Evolutionary conservation across 1,140 invertebrate species (phyloP), one percentile per base, ranked within the genome.

Genomic region (Saccostrea echinata): DNA sequence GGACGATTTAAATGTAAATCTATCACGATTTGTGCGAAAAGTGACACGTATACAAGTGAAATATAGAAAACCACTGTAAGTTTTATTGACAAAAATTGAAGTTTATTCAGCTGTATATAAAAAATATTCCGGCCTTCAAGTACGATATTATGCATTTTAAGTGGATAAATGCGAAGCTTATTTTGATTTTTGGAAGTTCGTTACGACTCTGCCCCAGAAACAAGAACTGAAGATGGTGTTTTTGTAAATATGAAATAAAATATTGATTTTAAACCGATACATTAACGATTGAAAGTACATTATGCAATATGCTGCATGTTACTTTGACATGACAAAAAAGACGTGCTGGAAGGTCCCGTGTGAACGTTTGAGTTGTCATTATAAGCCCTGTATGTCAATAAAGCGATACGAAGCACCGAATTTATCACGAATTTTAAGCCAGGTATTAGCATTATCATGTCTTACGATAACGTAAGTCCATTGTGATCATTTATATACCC

Each of bases 1-100:
- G 27, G 30, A 71, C 68, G 68, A 71, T 71, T 71, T 71, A 71
- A 71, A 71, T 71, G 68, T 71, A 71, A 71, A 71, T 71, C 68
- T 30, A 71, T 71, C 68, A 71, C 68, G 68, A 30, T 71, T 71
- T 27, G 68, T 24, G 27, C 30, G 30, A 71, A 71, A 71, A 71
- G 1, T 71, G 68, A 71, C 68, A 71, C 68, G 68, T 30, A 71
- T 71, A 71, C 68, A 71, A 33, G 68, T 27, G 68, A 27, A 71
- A 71, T 71, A 71, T 11, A 71, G 24, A 27, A 71, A 71, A 71
- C 68, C 68, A 71, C 24, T 71, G 68, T 71, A 30, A 3, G 68
- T 27, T 71, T 71, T 71, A 30, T 71, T 71, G 68, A 71, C 16
- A 71, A 16, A 71, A 71, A 33, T 71, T 27, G 68, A 71, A 35